Evolutionary conservation across 2,113 vertebrate species (phyloP).

Genomic region (Mirounga angustirostris): DNA sequence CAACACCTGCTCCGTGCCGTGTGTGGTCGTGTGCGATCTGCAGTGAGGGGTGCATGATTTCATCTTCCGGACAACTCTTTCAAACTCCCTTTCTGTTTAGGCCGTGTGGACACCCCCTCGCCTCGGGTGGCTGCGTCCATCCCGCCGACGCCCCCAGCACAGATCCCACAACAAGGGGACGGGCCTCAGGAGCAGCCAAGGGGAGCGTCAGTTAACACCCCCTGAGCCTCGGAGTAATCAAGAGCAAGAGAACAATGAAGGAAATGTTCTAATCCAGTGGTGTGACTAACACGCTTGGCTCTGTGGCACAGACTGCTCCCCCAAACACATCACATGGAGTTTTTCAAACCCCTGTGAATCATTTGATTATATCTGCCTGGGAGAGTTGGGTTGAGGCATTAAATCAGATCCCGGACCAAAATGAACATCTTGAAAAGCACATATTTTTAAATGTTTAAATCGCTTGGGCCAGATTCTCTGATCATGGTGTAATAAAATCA

Average conservation of each 20-base stretch:
- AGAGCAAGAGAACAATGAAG: background rate
- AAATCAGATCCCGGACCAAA: background rate
- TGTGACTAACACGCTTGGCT: background rate
- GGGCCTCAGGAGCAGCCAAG: background rate
- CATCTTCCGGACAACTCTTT: fast-evolving
- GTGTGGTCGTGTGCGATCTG: fast-evolving
- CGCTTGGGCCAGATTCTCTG: background rate
- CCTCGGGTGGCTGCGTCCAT: background rate
- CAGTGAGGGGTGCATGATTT: fast-evolving
- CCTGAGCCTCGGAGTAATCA: no score
- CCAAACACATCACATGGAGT: background rate
- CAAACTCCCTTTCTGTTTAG: fast-evolving
- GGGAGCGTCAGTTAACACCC: fast-evolving
- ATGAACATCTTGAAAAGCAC: background rate
- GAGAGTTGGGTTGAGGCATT: no score
- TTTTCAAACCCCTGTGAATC: background rate
- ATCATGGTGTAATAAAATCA: background rate
- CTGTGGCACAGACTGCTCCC: fast-evolving
- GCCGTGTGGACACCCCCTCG: fast-evolving
- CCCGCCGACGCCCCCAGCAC: fast-evolving
- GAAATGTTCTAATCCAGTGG: fast-evolving
- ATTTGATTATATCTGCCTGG: background rate
- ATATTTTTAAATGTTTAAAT: background rate
- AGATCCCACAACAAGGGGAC: fast-evolving
- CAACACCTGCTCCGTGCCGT: fast-evolving